Percentiles rank a stretch among this genome's conserved stretches.
Conservation (phyloP, 1,140 invertebrate species). For the Bombus breviceps region DNA sequence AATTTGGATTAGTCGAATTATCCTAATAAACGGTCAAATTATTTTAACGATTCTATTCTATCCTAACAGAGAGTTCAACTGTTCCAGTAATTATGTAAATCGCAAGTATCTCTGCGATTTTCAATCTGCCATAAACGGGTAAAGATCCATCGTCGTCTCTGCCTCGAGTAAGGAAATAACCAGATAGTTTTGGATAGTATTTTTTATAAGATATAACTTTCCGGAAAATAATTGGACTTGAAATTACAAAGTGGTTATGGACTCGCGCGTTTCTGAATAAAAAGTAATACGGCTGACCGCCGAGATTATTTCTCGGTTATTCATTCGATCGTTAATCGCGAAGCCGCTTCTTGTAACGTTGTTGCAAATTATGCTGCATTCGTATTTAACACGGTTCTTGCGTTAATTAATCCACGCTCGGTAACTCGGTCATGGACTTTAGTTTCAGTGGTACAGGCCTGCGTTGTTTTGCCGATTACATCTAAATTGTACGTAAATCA, state of each 20-base stretch:
- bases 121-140: too few relatives aligned
- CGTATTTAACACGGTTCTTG: constrained; percentile 30
- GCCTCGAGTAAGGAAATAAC: too few relatives aligned
- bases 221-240: constrained; percentile 3
- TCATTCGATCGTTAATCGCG: constrained; percentile 18
- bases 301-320: background rate
- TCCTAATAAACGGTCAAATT: too few relatives aligned
- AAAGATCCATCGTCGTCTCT: too few relatives aligned
- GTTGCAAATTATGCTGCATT: constrained; percentile 22
- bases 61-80: too few relatives aligned
- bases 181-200: too few relatives aligned
- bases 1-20: background rate
- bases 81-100: too few relatives aligned
- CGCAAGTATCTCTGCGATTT: too few relatives aligned
- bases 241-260: background rate
- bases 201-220: too few relatives aligned
- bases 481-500: background rate
- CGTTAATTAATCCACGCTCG: constrained; percentile 30
- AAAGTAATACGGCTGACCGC: background rate
- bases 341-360: background rate
- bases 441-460: background rate
- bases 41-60: too few relatives aligned
- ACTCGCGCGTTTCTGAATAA: background rate
- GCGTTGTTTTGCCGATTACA: background rate
- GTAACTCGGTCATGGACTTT: constrained; percentile 32